These are phyloP conservation scores for Mactromeris polynyma DNA, from an alignment of 2,888 invertebrate genomes.

Conservation along the genomic window DNA sequence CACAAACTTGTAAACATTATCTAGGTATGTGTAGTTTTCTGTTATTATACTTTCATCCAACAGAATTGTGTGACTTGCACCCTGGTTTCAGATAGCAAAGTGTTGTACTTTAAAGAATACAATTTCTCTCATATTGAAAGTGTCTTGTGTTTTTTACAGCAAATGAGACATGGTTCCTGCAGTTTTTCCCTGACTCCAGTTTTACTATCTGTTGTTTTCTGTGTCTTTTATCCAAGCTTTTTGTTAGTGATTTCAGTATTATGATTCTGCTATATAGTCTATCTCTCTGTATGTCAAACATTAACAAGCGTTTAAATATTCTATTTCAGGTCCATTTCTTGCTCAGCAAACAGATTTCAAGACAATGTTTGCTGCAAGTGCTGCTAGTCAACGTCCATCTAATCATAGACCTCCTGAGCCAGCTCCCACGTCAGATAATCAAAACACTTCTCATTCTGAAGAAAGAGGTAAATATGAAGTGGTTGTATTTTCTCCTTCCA, in stretches of 20 bases:
- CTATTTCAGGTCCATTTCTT: constrained; percentile 90
- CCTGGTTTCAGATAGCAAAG: no score
- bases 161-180: neutral
- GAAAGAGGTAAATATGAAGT: constrained; percentile 50
- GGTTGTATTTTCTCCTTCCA: neutral
- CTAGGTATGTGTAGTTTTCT: constrained; percentile 86
- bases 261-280: no score
- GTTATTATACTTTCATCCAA: neutral
- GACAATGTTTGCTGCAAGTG: constrained; percentile 84
- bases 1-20: constrained; percentile 92
- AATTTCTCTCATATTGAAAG: no score
- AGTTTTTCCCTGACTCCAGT: neutral
- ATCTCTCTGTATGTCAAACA: no score
- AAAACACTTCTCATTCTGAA: constrained; percentile 62
- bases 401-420: constrained; percentile 58
- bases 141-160: no score
- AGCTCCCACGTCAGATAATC: constrained; percentile 70
- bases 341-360: constrained; percentile 92
- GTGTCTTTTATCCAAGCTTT: no score
- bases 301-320: neutral
- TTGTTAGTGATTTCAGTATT: no score
- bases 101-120: no score
- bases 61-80: neutral
- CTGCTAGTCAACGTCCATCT: constrained; percentile 59
- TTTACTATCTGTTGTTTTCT: neutral